Evolutionary conservation across 1,140 invertebrate species (phyloP), one percentile per base, ranked within the genome.

Genomic region (Drosophila busckii): DNA sequence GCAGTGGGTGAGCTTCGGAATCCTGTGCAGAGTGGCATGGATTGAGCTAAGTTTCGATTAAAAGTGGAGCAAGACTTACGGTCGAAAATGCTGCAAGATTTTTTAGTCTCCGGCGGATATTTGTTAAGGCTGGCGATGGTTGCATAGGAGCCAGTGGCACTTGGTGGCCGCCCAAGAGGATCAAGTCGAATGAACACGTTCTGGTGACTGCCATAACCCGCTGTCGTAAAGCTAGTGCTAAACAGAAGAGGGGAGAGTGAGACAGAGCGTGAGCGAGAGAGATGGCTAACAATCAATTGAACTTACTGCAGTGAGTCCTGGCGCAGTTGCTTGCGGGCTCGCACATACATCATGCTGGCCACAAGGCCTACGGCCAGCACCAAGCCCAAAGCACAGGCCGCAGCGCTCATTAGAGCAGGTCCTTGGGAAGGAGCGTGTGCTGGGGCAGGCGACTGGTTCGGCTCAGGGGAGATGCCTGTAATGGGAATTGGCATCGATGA

Each of bases 381-480:
- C 45, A 96, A 89, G 7, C 92, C 94, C n/a, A n/a, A 91, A 1
- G 94, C 94, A 88, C 93, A 94, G 20, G 93, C n/a, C n/a, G 94
- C 93, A 1, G 94, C 94, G 6, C 83, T 85, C 41, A 87, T 61
- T 16, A 87, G 32, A 0, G 83, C 83, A 1, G 85, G 85, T 3
- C 85, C 85, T 49, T 87, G 83, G 9, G n/a, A n/a, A 10, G 85
- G 85, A 8, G 85, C 85, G 15, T 87, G 85, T 3, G 85, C 85
- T 4, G 85, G 85, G 3, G 85, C 75, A 0, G 83, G 80, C 31
- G 85, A 87, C 44, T 87, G 85, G 58, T 87, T 87, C 7, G 80
- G 85, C 15, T 85, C 83, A 7, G 85, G 85, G 32, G 71, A 87
- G 28, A 87, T 61, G 61, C 85, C 85, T 87, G 48, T 8, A 54